phyloP scores from a whole-genome alignment of 2,113 vertebrate genomes.

The Mastomys coucha region DNA sequence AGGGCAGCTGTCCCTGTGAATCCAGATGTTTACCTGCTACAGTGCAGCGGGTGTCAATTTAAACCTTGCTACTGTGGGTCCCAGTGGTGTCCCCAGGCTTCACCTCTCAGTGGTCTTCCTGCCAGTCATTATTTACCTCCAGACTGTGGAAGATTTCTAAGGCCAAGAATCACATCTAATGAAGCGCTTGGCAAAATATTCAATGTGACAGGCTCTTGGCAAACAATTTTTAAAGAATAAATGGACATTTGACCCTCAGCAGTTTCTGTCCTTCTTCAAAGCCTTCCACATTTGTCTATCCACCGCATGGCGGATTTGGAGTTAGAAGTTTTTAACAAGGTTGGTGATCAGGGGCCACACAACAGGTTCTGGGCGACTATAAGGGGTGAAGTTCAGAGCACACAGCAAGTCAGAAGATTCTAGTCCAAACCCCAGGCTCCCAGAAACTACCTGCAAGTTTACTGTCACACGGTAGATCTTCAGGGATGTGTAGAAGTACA shows the following conservation, averaged over 20 bases:
- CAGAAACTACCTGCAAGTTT: not conserved
- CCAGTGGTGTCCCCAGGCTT: rapidly evolving
- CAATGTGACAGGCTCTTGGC: not conserved
- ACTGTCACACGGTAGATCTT: not conserved
- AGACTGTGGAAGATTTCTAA: not conserved
- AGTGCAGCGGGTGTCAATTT: not conserved
- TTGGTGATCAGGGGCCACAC: not conserved
- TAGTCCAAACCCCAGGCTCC: not conserved
- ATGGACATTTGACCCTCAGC: not conserved
- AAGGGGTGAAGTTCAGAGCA: not conserved
- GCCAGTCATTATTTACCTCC: not conserved
- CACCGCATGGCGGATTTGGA: not conserved
- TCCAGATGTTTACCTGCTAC: not conserved
- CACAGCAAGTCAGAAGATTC: not conserved
- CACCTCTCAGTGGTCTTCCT: not conserved
- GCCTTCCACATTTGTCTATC: not conserved
- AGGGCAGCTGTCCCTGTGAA: not conserved
- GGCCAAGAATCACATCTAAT: not conserved
- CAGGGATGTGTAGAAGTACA: not conserved
- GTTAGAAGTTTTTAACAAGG: not conserved
- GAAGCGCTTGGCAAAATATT: not conserved
- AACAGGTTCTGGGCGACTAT: not conserved
- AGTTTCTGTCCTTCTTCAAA: not conserved
- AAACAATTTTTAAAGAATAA: not conserved
- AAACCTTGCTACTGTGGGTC: too few relatives aligned